These are phyloP conservation scores for Halcyon senegalensis DNA, from an alignment of 2,113 vertebrate genomes.

Conservation along the genomic window DNA sequence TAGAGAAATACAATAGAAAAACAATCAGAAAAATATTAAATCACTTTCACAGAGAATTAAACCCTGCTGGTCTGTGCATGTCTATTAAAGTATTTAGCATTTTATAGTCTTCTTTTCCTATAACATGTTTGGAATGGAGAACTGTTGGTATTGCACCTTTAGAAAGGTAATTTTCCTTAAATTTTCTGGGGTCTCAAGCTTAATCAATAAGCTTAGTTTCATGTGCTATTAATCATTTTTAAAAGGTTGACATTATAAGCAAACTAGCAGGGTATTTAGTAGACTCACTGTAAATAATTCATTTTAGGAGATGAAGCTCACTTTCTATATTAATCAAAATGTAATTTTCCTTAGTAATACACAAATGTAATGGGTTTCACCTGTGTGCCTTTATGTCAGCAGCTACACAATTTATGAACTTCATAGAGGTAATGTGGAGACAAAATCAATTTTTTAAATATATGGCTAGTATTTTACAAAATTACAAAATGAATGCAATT, in stretches of 20 bases:
- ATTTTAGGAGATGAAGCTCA: constrained; percentile 19
- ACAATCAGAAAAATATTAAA: not conserved
- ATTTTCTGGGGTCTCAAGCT: not conserved
- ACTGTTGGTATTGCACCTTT: not conserved
- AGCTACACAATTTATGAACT: constrained; percentile 32
- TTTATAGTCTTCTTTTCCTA: not conserved
- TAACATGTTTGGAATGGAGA: not conserved
- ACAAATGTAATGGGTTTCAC: constrained; percentile 41
- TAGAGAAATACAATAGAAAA: not conserved
- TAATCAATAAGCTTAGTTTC: constrained; percentile 21
- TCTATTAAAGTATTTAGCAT: not conserved
- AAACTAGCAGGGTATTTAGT: constrained; percentile 22
- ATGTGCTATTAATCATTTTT: constrained; percentile 31
- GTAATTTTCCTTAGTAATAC: constrained; percentile 32
- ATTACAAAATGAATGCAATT: constrained; percentile 31
- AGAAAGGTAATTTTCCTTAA: not conserved
- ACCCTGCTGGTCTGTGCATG: not conserved
- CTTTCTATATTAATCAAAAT: constrained; percentile 55
- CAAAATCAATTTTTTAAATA: not conserved
- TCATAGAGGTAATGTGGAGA: not conserved
- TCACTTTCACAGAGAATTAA: not conserved
- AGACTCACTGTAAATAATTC: constrained; percentile 16
- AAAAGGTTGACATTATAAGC: constrained; percentile 19
- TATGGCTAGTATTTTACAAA: not conserved
- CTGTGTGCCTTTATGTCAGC: not conserved